Evolutionary conservation across 2,113 vertebrate species (phyloP).

Genomic region (Ictalurus furcatus): DNA sequence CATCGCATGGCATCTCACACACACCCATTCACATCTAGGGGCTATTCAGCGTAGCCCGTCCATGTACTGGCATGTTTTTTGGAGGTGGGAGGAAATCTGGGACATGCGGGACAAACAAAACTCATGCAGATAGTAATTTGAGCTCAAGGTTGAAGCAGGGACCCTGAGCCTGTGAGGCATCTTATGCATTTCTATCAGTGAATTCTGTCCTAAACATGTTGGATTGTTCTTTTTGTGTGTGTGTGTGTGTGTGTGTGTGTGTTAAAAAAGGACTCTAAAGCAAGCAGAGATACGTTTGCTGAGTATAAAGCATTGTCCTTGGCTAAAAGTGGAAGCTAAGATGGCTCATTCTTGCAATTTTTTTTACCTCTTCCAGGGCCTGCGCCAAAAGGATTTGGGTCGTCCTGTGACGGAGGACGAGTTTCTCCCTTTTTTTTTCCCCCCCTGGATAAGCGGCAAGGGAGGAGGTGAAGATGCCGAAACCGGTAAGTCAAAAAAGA

Average conservation of each 20-base stretch:
- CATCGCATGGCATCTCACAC: background rate
- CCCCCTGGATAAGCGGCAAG: constrained; percentile 47
- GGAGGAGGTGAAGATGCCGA: constrained; percentile 73
- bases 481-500: constrained; percentile 68
- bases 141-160: background rate
- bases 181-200: background rate
- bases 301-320: background rate
- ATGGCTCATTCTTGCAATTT: background rate
- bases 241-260: too few relatives aligned
- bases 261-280: background rate
- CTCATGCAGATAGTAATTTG: background rate
- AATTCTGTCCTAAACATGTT: background rate
- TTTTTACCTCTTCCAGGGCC: constrained; percentile 55
- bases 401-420: constrained; percentile 56
- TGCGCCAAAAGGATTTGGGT: constrained; percentile 47
- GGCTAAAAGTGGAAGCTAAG: background rate
- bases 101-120: background rate
- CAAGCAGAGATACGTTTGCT: background rate
- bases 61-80: background rate
- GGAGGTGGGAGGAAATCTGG: background rate
- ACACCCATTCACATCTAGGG: background rate
- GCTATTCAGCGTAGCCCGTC: background rate
- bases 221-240: background rate
- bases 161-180: background rate
- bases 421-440: constrained; percentile 48